Conservation (phyloP, 2,797 vertebrate genomes). For the Molossus alvarezi region DNA sequence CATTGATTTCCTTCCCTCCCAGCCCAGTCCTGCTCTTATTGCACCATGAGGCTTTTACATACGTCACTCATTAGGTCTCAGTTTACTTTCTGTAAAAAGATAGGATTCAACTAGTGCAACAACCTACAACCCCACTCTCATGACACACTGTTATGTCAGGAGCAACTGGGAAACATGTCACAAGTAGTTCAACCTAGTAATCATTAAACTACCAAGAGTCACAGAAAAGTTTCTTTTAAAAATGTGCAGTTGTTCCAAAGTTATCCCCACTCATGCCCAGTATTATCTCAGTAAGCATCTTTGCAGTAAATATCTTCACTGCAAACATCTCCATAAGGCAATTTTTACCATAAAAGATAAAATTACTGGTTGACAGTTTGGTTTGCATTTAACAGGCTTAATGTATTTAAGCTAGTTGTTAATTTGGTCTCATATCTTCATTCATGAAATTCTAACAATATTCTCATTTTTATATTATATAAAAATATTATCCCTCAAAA, state of each 20-base stretch:
- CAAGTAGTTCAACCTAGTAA: background rate
- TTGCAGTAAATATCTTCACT: background rate
- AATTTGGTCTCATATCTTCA: background rate
- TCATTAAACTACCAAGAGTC: slow-evolving; percentile 6
- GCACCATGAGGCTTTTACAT: background rate
- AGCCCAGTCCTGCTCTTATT: background rate
- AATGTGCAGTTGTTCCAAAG: background rate
- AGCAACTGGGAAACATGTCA: background rate
- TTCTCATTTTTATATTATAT: background rate
- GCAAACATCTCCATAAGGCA: background rate
- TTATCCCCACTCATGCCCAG: background rate
- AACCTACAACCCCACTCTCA: background rate
- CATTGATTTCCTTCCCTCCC: background rate
- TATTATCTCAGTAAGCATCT: background rate
- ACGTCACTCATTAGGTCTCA: background rate
- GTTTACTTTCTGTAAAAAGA: background rate
- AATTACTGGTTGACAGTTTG: background rate
- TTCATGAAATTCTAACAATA: background rate
- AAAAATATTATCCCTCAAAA: background rate
- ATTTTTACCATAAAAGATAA: background rate
- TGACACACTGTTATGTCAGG: background rate
- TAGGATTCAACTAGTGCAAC: background rate
- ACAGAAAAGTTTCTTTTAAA: slow-evolving; percentile 24
- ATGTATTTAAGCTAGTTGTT: background rate
- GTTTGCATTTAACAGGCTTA: background rate